Evolutionary conservation across 2,888 invertebrate species (phyloP).

Genomic region (Mantis religiosa): DNA sequence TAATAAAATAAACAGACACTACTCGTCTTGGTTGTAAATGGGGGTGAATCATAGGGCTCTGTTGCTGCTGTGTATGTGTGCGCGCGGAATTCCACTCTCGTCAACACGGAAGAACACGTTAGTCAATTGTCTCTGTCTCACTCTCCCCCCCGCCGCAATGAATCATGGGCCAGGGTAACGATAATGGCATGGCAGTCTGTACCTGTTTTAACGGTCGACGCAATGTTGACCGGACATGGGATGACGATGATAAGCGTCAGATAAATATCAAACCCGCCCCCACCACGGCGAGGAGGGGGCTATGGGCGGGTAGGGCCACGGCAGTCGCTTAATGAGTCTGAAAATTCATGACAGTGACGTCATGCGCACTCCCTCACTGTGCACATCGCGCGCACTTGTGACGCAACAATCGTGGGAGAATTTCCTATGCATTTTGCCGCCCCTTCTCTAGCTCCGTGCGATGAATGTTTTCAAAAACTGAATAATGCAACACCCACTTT

Average conservation of each 20-base stretch:
- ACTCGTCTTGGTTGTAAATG: not conserved
- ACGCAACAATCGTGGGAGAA: not conserved
- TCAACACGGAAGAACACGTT: conserved; percentile 11
- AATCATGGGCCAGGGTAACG: conserved; percentile 7
- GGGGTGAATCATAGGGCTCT: not conserved
- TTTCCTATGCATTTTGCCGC: not conserved
- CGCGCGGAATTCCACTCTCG: conserved; percentile 1
- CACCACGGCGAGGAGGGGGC: not conserved
- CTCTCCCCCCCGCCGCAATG: not conserved
- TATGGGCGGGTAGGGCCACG: not conserved
- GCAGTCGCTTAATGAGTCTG: conserved; percentile 10
- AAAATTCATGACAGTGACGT: conserved; percentile 11
- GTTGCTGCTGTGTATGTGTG: not conserved
- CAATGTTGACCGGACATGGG: conserved; percentile 12
- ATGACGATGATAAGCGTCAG: conserved; percentile 6
- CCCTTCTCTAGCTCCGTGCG: not conserved
- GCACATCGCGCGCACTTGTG: not conserved
- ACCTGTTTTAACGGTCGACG: conserved; percentile 9
- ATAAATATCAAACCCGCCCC: conserved; percentile 10
- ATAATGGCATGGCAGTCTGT: conserved; percentile 12
- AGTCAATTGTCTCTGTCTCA: conserved; percentile 1
- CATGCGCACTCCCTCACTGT: not conserved
- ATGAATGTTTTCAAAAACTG: not conserved
- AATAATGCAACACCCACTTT: not conserved
- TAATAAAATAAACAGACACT: not conserved